Conservation (phyloP, 2,888 invertebrate species). For the Fissipunctia ypsillon region DNA sequence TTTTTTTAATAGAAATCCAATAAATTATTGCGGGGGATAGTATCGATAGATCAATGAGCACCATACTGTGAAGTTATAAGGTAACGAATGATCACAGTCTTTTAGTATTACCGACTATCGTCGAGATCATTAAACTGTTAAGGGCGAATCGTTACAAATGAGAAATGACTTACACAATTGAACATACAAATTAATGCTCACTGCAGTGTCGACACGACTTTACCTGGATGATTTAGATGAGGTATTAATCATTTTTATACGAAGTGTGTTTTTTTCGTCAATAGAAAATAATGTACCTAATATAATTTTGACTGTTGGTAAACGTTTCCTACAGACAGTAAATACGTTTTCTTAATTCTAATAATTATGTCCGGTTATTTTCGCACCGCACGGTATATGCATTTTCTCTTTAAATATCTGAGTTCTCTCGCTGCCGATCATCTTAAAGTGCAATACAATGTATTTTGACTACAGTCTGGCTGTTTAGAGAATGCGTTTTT, state of each 20-base stretch:
- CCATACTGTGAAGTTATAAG: constrained; percentile 78
- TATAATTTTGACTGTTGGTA: neutral
- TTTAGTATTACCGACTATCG: constrained; percentile 77
- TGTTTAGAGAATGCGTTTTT: too few species aligned
- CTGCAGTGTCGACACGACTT: constrained; percentile 60
- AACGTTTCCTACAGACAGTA: neutral
- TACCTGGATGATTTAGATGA: constrained; percentile 54
- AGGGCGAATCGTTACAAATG: constrained; percentile 75
- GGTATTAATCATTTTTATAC: constrained; percentile 20
- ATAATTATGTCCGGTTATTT: neutral
- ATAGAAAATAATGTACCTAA: neutral
- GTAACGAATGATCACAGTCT: constrained; percentile 77
- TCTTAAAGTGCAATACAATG: neutral
- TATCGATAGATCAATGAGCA: constrained; percentile 80
- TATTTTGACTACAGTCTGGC: too few species aligned
- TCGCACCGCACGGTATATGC: neutral
- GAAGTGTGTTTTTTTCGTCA: constrained; percentile 6
- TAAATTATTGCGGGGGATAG: constrained; percentile 73
- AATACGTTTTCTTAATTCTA: neutral
- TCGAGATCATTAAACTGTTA: constrained; percentile 78
- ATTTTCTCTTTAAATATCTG: neutral
- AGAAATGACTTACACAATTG: constrained; percentile 71
- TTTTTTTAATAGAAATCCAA: constrained; percentile 62
- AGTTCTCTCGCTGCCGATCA: neutral
- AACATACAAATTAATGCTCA: constrained; percentile 71